Conservation (phyloP, 2,113 vertebrate genomes). For the Hippopotamus amphibius region DNA sequence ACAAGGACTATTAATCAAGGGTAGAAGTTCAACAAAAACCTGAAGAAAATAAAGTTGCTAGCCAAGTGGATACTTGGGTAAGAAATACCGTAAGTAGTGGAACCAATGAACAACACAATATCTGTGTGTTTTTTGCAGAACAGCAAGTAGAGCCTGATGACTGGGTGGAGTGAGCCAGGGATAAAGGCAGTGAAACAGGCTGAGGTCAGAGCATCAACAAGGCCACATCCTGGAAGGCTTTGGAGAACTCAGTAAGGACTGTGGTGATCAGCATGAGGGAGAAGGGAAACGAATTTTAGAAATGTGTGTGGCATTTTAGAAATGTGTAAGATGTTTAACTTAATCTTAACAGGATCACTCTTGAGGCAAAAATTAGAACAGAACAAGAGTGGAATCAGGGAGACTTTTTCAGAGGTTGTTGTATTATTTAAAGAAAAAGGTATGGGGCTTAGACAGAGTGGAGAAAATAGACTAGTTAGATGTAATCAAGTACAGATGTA, state of each 20-base stretch:
- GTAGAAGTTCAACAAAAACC: neutral
- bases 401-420: neutral
- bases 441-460: neutral
- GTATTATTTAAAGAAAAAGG: neutral
- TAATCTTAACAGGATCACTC: neutral
- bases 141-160: neutral
- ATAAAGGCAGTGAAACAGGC: neutral
- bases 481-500: neutral
- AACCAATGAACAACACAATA: neutral
- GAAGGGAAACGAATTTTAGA: neutral
- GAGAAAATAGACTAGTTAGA: neutral
- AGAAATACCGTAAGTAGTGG: neutral
- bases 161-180: neutral
- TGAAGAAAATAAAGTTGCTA: neutral
- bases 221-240: neutral
- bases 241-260: neutral
- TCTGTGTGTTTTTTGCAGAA: neutral
- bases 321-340: neutral
- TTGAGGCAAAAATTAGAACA: neutral
- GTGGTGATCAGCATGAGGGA: neutral
- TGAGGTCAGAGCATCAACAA: neutral
- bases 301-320: neutral
- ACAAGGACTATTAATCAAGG: neutral
- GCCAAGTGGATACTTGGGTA: neutral
- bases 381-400: neutral